Percentiles rank a stretch among this genome's conserved stretches.
Conservation (phyloP, 2,113 vertebrate genomes). For the Capreolus pygargus region DNA sequence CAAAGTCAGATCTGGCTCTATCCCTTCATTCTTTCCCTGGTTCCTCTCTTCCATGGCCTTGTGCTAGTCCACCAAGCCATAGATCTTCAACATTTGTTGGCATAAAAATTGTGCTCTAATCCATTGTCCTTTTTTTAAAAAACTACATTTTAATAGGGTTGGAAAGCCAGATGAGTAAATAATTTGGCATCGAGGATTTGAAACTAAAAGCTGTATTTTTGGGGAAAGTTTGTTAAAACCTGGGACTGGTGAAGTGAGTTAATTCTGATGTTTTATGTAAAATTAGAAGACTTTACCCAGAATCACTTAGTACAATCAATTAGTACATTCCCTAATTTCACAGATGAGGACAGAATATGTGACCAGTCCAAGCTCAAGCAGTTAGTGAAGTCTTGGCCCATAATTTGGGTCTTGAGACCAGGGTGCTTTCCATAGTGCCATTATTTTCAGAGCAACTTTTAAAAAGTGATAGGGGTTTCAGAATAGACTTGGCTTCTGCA, state of each 20-base stretch:
- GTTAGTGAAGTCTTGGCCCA: neutral
- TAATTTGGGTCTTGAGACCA: neutral
- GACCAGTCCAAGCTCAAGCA: neutral
- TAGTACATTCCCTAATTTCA: neutral
- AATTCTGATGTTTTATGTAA: neutral
- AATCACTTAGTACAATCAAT: neutral
- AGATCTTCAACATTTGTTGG: neutral
- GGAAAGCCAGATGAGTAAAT: neutral
- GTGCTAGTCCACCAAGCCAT: neutral
- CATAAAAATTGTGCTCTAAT: neutral
- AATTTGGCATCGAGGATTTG: neutral
- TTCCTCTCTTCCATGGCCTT: neutral
- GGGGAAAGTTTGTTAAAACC: neutral
- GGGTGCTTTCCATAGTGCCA: neutral
- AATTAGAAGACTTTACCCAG: neutral
- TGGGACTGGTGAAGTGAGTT: neutral
- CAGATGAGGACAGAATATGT: neutral
- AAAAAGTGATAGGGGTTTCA: neutral
- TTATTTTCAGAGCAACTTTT: constrained; percentile 26
- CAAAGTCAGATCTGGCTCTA: neutral
- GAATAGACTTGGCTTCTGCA: neutral
- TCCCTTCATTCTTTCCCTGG: neutral
- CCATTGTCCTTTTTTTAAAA: neutral
- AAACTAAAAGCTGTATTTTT: neutral
- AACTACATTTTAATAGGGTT: neutral